Evolutionary conservation across 2,888 invertebrate genomes (phyloP), one percentile per base, ranked within the genome.

Genomic region (Drosophila helvetica): DNA sequence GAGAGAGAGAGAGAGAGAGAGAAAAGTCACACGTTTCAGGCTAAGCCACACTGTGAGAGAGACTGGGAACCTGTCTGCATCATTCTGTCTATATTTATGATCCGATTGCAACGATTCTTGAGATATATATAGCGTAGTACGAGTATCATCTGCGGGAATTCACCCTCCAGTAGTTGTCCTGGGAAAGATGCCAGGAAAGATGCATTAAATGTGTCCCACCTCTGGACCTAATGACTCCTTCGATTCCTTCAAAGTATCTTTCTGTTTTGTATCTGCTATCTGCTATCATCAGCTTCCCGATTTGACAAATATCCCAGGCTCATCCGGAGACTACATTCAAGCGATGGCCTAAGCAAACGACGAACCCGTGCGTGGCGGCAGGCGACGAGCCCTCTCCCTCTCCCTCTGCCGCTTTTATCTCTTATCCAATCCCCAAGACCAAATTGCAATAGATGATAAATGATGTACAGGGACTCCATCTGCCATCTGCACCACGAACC

Each of bases 401-500:
- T 54, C 65, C 63, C 67, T 58, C 50, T 42, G 22, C n/a, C 43
- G 15, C 56, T 54, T 61, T 61, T 55, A 69, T 57, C 67, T 55
- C 45, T 46, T 53, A 30, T 54, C 54, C 47, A 43, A 47, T 42
- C 50, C 72, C 50, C 71, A 43, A 71, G 53, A 72, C 74, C 77
- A 80, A 82, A 82, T 83, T 85, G 82, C 85, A 85, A 79, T 83
- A 54, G 79, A 80, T 83, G 85, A 83, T 83, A 82, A 83, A 83
- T 85, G 83, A 85, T 80, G 80, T 45, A 46, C 78, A 65, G 50
- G 68, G 68, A 68, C 68, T 68, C 71, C 71, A 66, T 72, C 71
- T 65, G 71, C 71, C 71, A 66, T 72, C 71, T 65, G 71, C 64
- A 59, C 65, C 58, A 52, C 59, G 38, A 72, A 71, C 72, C 72